Base-by-base conservation (phyloP, 2,113 vertebrate species). In the Petromus typicus region DNA sequence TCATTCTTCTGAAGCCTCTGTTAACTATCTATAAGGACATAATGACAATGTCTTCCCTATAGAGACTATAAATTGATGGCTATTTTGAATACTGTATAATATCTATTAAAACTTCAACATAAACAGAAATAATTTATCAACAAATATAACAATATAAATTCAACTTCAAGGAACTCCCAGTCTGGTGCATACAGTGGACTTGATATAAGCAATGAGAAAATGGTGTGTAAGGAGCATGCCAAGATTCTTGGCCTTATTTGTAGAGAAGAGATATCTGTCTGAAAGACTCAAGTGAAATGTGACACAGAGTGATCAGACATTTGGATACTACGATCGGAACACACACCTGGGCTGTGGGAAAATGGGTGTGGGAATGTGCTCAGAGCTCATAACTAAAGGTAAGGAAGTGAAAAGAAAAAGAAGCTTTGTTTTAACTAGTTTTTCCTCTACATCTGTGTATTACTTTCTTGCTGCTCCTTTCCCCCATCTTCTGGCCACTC, bases 251-350 rank as follows among this genome's bases (percentile, higher is more conserved):
- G 90, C 25, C 37, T 89, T 23, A 56, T 48, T 69, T 22, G 16
- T 16, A 40, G n/a, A 66, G 32, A 27, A 80, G 87, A 73, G 51
- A 27, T 61, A 8, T 92, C 40, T 57, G 43, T 54, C 66, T 87
- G 9, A 34, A 37, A 45, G 51, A 76, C 34, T 90, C 67, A 92
- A 83, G 54, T 57, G 43, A 95, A 90, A 86, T 61, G n/a, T 82
- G 30, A 56, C 40, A 34, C 76, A 90, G 25, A 83, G 63, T n/a
- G 23, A 89, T 66, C 57, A 67, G 94, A 61, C 18, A 23, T 91
- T 57, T 45, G 11, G 34, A 34, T 27, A 30, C 34, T 80, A 22
- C 76, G 37, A 30, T 51, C 11, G 22, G 37, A 67, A 59, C 30
- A 6, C 37, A 82, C 51, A 61, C 27, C 3, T 6, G 16, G n/a